Percentiles rank a stretch among this genome's conserved stretches.
Evolutionary conservation across 2,888 invertebrate species (phyloP).

Genomic region (Gordius sp.): DNA sequence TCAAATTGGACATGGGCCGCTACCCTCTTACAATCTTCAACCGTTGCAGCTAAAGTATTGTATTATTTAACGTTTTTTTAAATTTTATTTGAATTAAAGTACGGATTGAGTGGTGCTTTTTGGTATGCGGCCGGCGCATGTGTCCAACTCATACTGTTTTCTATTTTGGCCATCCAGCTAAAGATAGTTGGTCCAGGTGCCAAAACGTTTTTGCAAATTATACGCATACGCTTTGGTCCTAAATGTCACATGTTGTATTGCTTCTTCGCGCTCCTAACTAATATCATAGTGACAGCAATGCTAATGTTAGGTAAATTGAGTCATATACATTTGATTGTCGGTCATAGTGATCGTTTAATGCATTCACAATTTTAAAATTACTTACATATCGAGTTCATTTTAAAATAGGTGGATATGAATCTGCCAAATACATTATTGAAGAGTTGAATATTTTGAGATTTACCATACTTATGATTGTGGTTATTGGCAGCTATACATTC

Average conservation of each 20-base stretch:
- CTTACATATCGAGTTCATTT: no score
- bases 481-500: conserved; percentile 26
- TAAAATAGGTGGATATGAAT: conserved; percentile 23
- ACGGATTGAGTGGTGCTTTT: conserved; percentile 28
- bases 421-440: conserved; percentile 24
- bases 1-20: conserved; percentile 13
- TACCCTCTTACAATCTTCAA: conserved; percentile 10
- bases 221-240: conserved; percentile 25
- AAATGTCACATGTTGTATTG: conserved; percentile 25
- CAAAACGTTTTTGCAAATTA: conserved; percentile 26
- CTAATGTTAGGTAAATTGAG: conserved; percentile 23
- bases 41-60: neutral
- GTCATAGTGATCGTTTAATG: neutral
- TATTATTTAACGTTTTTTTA: neutral
- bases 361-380: no score
- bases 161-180: conserved; percentile 25
- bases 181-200: conserved; percentile 26
- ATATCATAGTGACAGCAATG: conserved; percentile 25
- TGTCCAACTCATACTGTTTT: conserved; percentile 26
- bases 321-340: neutral
- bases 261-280: conserved; percentile 25
- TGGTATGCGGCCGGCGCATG: conserved; percentile 29
- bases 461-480: conserved; percentile 25
- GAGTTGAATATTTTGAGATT: conserved; percentile 25
- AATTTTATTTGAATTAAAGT: conserved; percentile 23